Conservation (phyloP, 2,113 vertebrate genomes). For the Nycticebus coucang region DNA sequence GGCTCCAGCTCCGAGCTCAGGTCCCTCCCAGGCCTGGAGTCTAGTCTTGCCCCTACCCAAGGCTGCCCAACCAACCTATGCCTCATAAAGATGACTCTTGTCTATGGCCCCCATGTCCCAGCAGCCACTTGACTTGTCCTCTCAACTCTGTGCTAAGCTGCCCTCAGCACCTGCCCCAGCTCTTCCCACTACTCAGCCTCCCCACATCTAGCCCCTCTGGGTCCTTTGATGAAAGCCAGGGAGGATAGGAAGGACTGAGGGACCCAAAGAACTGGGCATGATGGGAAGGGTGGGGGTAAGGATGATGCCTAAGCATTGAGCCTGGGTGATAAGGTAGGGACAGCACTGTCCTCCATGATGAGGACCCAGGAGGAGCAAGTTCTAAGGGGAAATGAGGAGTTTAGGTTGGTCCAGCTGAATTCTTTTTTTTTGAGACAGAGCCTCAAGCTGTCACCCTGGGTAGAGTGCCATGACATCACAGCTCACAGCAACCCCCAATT, state of each 20-base stretch:
- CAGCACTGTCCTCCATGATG: fast-evolving
- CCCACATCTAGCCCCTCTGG: neutral
- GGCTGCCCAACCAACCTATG: fast-evolving
- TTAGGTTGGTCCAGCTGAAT: neutral
- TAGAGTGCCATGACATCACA: no score
- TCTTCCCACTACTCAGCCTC: neutral
- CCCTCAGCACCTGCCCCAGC: neutral
- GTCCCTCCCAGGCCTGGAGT: neutral
- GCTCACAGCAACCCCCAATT: no score
- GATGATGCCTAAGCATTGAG: neutral
- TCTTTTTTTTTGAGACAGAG: neutral
- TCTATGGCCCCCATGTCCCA: neutral
- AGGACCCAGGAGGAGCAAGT: neutral
- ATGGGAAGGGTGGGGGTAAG: neutral
- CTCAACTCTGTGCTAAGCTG: neutral
- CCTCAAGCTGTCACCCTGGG: no score
- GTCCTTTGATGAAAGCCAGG: neutral
- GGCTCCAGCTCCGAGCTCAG: neutral
- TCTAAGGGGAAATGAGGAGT: neutral
- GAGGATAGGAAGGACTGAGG: neutral
- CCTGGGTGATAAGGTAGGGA: neutral
- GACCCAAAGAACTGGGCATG: neutral
- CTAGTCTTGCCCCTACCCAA: neutral
- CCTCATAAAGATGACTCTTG: neutral
- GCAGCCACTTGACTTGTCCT: neutral